Conservation (phyloP, 2,797 vertebrate species). For the Myioborus miniatus region DNA sequence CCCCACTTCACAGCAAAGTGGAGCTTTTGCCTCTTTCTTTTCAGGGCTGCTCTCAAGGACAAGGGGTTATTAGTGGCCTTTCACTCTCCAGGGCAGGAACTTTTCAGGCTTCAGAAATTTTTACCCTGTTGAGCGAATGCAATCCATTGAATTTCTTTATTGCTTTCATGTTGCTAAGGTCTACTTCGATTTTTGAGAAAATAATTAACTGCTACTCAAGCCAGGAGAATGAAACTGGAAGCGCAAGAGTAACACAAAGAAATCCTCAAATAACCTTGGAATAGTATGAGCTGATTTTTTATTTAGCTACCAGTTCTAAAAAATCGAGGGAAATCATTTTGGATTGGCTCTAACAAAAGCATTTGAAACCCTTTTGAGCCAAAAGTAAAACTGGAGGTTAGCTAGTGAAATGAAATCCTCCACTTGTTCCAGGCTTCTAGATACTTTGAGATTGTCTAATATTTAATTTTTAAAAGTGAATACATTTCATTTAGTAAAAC, state of each 20-base stretch:
- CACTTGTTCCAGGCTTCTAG: neutral
- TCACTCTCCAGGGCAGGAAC: slow-evolving; percentile 21
- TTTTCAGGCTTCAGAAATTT: slow-evolving; percentile 41
- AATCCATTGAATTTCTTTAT: slow-evolving; percentile 27
- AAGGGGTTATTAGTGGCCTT: slow-evolving; percentile 37
- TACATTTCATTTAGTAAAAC: neutral
- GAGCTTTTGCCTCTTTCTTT: neutral
- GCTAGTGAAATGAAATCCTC: neutral
- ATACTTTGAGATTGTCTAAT: neutral
- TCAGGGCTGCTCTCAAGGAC: slow-evolving; percentile 20
- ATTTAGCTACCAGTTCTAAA: neutral
- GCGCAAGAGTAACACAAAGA: neutral
- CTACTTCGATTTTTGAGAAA: slow-evolving; percentile 9
- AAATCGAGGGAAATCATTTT: neutral
- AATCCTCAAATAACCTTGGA: neutral
- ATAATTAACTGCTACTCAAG: slow-evolving; percentile 42
- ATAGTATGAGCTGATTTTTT: neutral
- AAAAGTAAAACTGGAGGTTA: neutral
- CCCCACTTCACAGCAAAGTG: neutral
- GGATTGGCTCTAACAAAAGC: neutral
- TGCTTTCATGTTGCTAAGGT: slow-evolving; percentile 13
- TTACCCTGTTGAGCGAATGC: neutral
- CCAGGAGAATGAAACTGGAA: slow-evolving; percentile 5
- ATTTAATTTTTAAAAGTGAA: neutral
- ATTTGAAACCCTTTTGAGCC: neutral